These are phyloP conservation scores for Eupithecia insigniata DNA, from an alignment of 2,888 invertebrate genomes.

Conservation along the genomic window DNA sequence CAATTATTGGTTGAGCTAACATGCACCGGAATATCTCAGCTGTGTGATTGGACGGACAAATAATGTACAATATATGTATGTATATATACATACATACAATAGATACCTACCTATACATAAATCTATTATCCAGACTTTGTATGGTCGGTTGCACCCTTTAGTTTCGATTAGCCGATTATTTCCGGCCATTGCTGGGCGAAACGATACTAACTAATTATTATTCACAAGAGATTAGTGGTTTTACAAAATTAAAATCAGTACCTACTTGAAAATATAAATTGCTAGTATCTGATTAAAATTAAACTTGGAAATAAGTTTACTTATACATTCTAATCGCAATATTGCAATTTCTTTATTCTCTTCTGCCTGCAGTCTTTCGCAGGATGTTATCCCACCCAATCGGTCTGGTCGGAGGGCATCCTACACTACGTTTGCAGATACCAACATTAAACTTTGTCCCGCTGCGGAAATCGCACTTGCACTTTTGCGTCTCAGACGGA, in stretches of 20 bases:
- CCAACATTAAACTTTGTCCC: not conserved
- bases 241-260: not conserved
- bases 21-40: conserved; percentile 1
- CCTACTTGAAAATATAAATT: no score
- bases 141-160: not conserved
- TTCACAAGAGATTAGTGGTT: not conserved
- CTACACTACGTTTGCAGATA: not conserved
- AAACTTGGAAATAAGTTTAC: no score
- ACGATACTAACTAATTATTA: no score
- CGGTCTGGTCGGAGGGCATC: not conserved
- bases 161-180: not conserved
- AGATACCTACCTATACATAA: not conserved
- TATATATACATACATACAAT: not conserved
- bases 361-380: not conserved
- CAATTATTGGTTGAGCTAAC: conserved; percentile 1
- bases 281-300: no score
- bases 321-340: not conserved
- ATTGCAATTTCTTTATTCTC: not conserved
- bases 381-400: not conserved
- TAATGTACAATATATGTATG: conserved; percentile 5
- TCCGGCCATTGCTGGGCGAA: not conserved
- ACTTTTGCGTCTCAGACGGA: not conserved
- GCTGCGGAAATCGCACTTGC: not conserved
- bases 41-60: conserved; percentile 5
- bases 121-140: not conserved